These are phyloP conservation scores for Hololepta plana DNA, from an alignment of 2,888 invertebrate genomes.

Conservation along the genomic window DNA sequence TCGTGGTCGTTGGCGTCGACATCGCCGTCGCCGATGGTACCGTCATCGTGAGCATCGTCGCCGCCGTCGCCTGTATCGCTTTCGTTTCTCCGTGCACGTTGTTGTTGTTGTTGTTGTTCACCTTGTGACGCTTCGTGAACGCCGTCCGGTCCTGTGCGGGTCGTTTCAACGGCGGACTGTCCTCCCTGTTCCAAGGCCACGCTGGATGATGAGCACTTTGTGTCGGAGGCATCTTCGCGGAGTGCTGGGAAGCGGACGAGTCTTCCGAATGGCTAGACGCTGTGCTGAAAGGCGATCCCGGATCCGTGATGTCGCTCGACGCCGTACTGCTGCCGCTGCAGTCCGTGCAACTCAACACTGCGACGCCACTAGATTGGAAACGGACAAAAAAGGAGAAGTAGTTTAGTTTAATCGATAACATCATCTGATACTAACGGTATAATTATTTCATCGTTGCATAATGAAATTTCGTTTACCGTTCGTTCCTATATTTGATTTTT, in stretches of 20 bases:
- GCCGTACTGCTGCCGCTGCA: constrained; percentile 38
- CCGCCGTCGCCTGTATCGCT: constrained; percentile 3
- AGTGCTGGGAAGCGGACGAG: constrained; percentile 13
- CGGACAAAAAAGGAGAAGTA: constrained; percentile 22
- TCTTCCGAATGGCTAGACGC: constrained; percentile 32
- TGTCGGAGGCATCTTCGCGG: constrained; percentile 18
- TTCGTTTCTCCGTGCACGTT: constrained; percentile 7
- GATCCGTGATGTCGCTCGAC: constrained; percentile 70
- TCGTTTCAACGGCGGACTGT: constrained; percentile 12
- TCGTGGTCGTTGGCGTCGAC: constrained; percentile 4
- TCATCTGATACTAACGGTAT: too few relatives aligned
- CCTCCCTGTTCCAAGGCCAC: constrained; percentile 16
- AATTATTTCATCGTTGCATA: too few relatives aligned
- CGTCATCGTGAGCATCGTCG: constrained; percentile 2
- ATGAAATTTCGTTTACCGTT: too few relatives aligned
- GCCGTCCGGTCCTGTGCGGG: constrained; percentile 15
- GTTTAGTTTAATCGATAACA: too few relatives aligned
- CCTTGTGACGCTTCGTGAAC: constrained; percentile 18
- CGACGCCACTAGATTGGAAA: constrained; percentile 77
- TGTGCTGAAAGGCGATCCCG: constrained; percentile 68
- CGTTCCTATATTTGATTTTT: too few relatives aligned
- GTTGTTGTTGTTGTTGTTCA: constrained; percentile 12
- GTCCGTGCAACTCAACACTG: constrained; percentile 58
- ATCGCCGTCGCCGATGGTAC: constrained; percentile 4
- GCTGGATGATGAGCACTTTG: constrained; percentile 16